Conservation (phyloP, 1,140 invertebrate species). For the Triops cancriformis region DNA sequence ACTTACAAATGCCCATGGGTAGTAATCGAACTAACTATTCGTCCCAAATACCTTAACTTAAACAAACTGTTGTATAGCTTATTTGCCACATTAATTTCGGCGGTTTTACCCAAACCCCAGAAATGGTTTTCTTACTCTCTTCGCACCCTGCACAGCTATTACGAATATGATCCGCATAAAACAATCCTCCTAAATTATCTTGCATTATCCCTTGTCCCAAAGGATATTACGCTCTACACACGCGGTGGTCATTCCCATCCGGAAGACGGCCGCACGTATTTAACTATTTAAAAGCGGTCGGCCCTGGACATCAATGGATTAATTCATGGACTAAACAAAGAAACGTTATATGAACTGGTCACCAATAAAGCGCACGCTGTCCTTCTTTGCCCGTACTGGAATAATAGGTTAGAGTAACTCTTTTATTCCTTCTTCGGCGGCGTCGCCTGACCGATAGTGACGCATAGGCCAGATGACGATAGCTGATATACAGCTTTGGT, state of each 20-base stretch:
- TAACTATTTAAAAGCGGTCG: background rate
- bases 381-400: background rate
- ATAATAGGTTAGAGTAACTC: background rate
- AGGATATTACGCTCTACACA: background rate
- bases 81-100: no score
- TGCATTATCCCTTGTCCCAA: no score
- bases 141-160: no score
- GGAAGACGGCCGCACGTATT: background rate
- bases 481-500: background rate
- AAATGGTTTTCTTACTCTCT: no score
- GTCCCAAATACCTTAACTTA: no score
- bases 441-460: background rate
- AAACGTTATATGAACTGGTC: background rate
- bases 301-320: background rate
- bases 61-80: no score
- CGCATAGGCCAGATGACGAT: background rate
- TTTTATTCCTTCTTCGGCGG: background rate
- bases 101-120: no score
- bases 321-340: conserved; percentile 11
- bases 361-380: background rate
- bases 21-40: no score
- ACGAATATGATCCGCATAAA: no score
- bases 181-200: no score
- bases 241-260: background rate
- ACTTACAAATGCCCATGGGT: no score